Base-by-base conservation (phyloP, 2,797 vertebrate species). In the Semotilus atromaculatus region DNA sequence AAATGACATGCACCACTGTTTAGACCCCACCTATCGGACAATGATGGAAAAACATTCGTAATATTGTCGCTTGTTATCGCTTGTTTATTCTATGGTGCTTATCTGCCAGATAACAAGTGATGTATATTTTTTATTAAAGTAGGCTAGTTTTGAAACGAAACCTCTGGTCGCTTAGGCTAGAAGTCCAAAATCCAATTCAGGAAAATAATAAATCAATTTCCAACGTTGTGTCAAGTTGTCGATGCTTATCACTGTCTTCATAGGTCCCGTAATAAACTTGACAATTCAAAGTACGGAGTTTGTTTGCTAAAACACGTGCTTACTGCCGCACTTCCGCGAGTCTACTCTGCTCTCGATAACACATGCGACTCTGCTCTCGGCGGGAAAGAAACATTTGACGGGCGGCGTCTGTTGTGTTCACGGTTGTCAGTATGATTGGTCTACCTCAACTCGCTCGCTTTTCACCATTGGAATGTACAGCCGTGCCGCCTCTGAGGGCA, bases 261-360 rank as follows among this genome's bases (percentile, higher is more conserved):
- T 11, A 29, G 2, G 36, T 26, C 77, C n/a, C 26, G 4, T 19
- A 64, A 81, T 81, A 82, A 40, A 53, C 21, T 3, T 60, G n/a
- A 45, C 26, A 68, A 34, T 67, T 62, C 66, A 62, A 78, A 84
- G 74, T 36, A 21, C 66, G 38, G 2, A 67, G 21, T 71, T 71
- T 70, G 64, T 10, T 48, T 34, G 11, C 26, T 58, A 23, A 82
- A 53, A 70, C 82, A 67, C 55, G 9, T 43, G 26, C 36, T 45
- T 26, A 55, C 34, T 14, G 40, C 11, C n/a, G 26, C 62, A 77
- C 74, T 84, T 84, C 82, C 82, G 82, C 3, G 19, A 64, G n/a
- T n/a, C n/a, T n/a, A n/a, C 36, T 77, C 82, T 40, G 10, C 8
- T 43, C n/a, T 21, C 10, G 11, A 43, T 14, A 55, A 58, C 82